These are phyloP conservation scores for Macrophya alboannulata DNA, from an alignment of 2,888 invertebrate genomes.

Conservation along the genomic window DNA sequence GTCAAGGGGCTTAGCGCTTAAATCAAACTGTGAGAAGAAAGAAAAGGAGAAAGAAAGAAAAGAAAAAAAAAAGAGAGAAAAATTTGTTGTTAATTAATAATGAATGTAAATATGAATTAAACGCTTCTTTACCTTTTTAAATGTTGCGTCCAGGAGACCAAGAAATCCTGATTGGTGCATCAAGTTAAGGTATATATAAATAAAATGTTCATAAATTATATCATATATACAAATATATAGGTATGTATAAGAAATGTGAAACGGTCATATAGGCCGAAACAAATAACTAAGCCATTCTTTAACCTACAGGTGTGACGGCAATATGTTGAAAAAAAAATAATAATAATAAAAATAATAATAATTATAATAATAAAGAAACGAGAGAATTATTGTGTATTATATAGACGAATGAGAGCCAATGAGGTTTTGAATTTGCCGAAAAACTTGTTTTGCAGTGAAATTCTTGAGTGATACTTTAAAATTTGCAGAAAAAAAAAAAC, in stretches of 20 bases:
- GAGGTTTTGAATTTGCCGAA: slow-evolving; percentile 6
- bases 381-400: slow-evolving; percentile 23
- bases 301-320: slow-evolving; percentile 3
- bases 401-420: slow-evolving; percentile 1
- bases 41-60: neutral
- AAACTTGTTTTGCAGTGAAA: neutral
- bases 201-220: slow-evolving; percentile 48
- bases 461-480: neutral
- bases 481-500: neutral
- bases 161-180: slow-evolving; percentile 55
- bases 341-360: neutral
- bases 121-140: slow-evolving; percentile 46
- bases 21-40: slow-evolving; percentile 23
- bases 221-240: slow-evolving; percentile 43
- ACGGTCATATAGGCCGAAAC: neutral
- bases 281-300: slow-evolving; percentile 9
- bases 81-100: slow-evolving; percentile 42
- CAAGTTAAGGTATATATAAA: slow-evolving; percentile 47
- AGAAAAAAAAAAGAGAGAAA: neutral
- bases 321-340: slow-evolving; percentile 39
- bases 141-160: slow-evolving; percentile 50
- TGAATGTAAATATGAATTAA: slow-evolving; percentile 46
- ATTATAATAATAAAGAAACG: slow-evolving; percentile 13
- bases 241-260: slow-evolving; percentile 37
- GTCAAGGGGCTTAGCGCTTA: slow-evolving; percentile 53